Evolutionary conservation across 2,113 vertebrate genomes (phyloP).

Genomic region (Otus sunia): DNA sequence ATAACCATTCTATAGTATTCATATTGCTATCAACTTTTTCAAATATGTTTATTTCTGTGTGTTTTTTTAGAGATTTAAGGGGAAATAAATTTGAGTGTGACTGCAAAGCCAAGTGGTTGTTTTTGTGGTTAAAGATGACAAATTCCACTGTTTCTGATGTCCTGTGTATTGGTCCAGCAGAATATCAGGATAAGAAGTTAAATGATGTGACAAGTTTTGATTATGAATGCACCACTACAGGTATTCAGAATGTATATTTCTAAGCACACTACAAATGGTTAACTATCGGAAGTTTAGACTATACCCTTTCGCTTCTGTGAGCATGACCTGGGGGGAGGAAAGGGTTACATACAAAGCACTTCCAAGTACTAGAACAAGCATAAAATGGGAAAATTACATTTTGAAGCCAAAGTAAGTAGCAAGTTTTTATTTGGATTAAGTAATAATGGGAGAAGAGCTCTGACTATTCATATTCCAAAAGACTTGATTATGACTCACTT

Average conservation of each 20-base stretch:
- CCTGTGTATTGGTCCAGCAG: constrained; percentile 87
- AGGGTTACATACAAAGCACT: background rate
- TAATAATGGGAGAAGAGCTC: constrained; percentile 25
- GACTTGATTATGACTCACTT: constrained; percentile 46
- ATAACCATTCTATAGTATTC: constrained; percentile 30
- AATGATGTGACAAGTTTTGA: constrained; percentile 91
- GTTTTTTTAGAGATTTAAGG: constrained; percentile 88
- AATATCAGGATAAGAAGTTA: constrained; percentile 92
- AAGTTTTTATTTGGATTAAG: constrained; percentile 38
- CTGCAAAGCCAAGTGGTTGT: constrained; percentile 97
- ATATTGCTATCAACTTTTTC: constrained; percentile 6
- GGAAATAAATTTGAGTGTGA: constrained; percentile 97
- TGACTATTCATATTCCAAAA: constrained; percentile 7
- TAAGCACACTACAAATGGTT: constrained; percentile 33
- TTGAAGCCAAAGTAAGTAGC: background rate
- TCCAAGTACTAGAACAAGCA: background rate
- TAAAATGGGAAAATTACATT: constrained; percentile 21
- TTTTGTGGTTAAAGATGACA: constrained; percentile 94
- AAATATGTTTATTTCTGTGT: constrained; percentile 56
- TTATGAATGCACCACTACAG: constrained; percentile 92
- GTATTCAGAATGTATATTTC: constrained; percentile 73
- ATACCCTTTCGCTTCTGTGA: background rate
- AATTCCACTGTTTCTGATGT: constrained; percentile 96
- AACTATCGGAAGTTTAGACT: background rate
- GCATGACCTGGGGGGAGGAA: constrained; percentile 18